Percentiles rank a stretch among this genome's conserved stretches.
phyloP scores from a whole-genome alignment of 2,113 vertebrate species.

The Platysternon megacephalum region DNA sequence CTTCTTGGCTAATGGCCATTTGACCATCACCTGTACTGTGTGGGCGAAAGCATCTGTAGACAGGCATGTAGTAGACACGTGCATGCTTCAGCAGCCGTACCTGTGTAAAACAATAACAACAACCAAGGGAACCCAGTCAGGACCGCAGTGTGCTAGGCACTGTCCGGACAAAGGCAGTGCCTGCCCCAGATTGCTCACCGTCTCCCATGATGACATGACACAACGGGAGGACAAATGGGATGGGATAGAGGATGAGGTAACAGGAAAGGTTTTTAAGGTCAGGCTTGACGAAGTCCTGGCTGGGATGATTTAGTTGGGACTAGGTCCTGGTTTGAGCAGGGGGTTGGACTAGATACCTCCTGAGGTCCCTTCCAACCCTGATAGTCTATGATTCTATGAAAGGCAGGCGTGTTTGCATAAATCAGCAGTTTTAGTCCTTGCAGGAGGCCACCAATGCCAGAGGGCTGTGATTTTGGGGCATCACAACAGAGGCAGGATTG shows the following conservation, averaged over 20 bases:
- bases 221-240: neutral
- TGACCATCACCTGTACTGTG: neutral
- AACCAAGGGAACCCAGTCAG: neutral
- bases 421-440: neutral
- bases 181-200: too few relatives aligned
- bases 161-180: neutral
- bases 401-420: neutral
- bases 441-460: neutral
- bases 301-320: too few relatives aligned
- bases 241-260: neutral
- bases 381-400: too few relatives aligned
- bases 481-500: neutral
- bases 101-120: neutral
- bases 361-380: too few relatives aligned
- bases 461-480: neutral
- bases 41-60: neutral
- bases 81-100: neutral
- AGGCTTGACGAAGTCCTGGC: too few relatives aligned
- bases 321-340: too few relatives aligned
- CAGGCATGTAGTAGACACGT: too few relatives aligned
- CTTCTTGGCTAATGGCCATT: neutral
- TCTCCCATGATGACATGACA: neutral
- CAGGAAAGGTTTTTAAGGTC: neutral
- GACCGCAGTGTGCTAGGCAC: neutral
- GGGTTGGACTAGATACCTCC: too few relatives aligned